A percentile compares a stretch with the other conserved stretches of the same genome.
Evolutionary conservation across 23 tunicate genomes (phyloP).

Genomic region (Styela clava): DNA sequence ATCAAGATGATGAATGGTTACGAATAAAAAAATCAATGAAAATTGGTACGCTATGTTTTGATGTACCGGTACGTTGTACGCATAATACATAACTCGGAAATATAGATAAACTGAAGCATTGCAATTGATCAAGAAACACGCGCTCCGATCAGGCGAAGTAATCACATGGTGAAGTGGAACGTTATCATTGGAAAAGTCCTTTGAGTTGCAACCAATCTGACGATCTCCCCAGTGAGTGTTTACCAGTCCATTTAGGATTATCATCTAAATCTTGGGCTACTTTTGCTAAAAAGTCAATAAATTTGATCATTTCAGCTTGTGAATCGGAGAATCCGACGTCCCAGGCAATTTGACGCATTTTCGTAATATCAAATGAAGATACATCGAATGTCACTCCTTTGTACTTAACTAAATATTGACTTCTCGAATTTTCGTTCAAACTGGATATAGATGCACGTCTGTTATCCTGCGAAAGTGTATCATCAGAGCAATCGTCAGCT

Average conservation of each 20-base stretch:
- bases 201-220: conserved; percentile 60
- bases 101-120: too few relatives aligned
- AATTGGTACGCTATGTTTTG: too few relatives aligned
- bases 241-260: conserved; percentile 52
- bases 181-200: background rate
- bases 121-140: too few relatives aligned
- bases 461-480: background rate
- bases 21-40: too few relatives aligned
- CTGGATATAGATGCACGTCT: background rate
- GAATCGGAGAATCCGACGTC: conserved; percentile 36
- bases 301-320: conserved; percentile 44
- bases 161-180: too few relatives aligned
- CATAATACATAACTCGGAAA: too few relatives aligned
- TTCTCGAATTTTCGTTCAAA: background rate
- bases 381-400: conserved; percentile 60
- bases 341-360: conserved; percentile 58
- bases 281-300: conserved; percentile 58
- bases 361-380: conserved; percentile 32
- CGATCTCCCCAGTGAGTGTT: conserved; percentile 41
- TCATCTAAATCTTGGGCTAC: conserved; percentile 27
- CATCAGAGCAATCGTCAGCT: background rate
- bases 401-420: conserved; percentile 38
- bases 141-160: too few relatives aligned
- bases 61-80: too few relatives aligned
- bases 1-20: too few relatives aligned